Percentiles rank a stretch among this genome's conserved stretches.
Evolutionary conservation across 53 echinoderm and acorn worm genomes (phyloP).

Genomic region (Luidia sarsii): DNA sequence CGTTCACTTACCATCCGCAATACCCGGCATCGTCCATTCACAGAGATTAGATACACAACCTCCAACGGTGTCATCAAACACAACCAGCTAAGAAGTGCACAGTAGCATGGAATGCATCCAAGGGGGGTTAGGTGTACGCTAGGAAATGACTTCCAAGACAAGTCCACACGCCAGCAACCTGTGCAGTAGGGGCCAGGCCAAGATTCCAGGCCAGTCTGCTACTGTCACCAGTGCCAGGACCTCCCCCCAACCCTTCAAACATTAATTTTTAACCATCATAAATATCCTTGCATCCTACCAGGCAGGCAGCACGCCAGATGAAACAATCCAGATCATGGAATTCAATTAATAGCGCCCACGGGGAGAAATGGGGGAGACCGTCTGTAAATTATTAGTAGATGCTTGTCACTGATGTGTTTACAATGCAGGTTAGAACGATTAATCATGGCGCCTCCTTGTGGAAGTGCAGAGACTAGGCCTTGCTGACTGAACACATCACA

Average conservation of each 20-base stretch:
- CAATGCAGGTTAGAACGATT: slow-evolving; percentile 48
- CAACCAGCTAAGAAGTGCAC: too few species aligned
- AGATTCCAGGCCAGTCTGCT: too few species aligned
- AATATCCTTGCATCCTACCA: slow-evolving; percentile 42
- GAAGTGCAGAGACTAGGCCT: background rate
- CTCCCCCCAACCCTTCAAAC: slow-evolving; percentile 21
- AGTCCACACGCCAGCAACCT: too few species aligned
- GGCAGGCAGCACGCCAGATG: slow-evolving; percentile 50
- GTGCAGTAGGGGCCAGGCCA: too few species aligned
- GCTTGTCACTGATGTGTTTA: slow-evolving; percentile 62
- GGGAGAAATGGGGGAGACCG: slow-evolving; percentile 16
- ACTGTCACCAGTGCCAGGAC: slow-evolving; percentile 3
- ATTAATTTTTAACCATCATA: slow-evolving; percentile 62
- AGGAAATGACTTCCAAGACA: too few species aligned
- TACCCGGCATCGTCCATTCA: slow-evolving; percentile 48
- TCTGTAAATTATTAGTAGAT: slow-evolving; percentile 55
- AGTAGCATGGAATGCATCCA: too few species aligned
- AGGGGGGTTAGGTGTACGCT: too few species aligned
- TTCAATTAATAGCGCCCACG: slow-evolving; percentile 52
- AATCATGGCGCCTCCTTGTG: slow-evolving; percentile 36
- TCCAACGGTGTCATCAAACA: too few species aligned
- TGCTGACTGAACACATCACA: too few species aligned
- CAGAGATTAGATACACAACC: too few species aligned
- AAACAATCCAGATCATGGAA: slow-evolving; percentile 61
- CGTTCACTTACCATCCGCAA: slow-evolving; percentile 39